Conservation (phyloP, 2,113 vertebrate genomes). For the Pelodiscus sinensis region DNA sequence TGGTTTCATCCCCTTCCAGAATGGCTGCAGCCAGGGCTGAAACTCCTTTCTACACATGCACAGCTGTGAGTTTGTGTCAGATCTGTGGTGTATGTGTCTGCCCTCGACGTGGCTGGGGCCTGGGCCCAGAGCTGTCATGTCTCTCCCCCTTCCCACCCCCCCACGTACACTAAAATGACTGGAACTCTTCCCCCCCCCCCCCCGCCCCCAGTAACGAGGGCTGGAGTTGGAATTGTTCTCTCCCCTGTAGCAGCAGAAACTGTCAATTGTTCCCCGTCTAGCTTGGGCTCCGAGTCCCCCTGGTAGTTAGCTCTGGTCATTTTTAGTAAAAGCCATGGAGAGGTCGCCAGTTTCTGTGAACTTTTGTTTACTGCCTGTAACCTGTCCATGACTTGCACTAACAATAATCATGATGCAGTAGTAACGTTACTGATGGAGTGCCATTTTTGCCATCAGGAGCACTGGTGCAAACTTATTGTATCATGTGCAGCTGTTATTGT, state of each 20-base stretch:
- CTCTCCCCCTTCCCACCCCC: too few relatives aligned
- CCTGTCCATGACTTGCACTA: background rate
- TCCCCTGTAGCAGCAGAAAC: too few relatives aligned
- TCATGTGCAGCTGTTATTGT: rapidly evolving
- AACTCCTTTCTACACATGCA: background rate
- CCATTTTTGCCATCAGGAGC: background rate
- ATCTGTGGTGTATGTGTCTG: too few relatives aligned
- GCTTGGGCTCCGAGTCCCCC: too few relatives aligned
- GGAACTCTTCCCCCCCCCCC: rapidly evolving
- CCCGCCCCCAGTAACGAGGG: too few relatives aligned
- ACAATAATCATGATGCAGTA: background rate
- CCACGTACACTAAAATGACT: too few relatives aligned
- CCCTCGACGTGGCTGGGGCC: too few relatives aligned
- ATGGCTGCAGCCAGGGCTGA: background rate
- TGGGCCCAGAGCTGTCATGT: too few relatives aligned
- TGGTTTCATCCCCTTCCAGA: background rate
- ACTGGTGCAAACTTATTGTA: background rate
- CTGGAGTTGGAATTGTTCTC: too few relatives aligned
- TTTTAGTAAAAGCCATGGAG: background rate
- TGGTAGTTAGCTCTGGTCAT: background rate
- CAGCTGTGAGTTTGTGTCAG: too few relatives aligned
- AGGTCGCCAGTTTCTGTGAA: background rate
- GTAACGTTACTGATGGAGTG: background rate
- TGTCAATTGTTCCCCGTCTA: too few relatives aligned
- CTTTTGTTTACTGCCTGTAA: background rate